Evolutionary conservation across 2,797 vertebrate genomes (phyloP).

Genomic region (Choloepus didactylus): DNA sequence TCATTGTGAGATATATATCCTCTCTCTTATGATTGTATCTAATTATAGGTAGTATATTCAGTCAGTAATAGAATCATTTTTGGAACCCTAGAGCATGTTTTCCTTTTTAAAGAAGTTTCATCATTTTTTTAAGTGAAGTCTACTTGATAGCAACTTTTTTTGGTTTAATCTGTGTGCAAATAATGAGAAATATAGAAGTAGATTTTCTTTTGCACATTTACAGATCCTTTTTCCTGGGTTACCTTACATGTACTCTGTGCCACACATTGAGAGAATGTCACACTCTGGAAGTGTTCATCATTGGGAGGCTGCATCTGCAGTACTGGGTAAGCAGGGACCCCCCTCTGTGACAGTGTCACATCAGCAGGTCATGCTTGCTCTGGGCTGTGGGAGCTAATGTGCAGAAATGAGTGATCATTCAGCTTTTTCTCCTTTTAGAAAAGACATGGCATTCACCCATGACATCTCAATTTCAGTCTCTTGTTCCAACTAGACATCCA

Average conservation of each 20-base stretch:
- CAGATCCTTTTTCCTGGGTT: neutral
- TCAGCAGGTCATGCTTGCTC: slow-evolving; percentile 77
- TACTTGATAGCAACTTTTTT: neutral
- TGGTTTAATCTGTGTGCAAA: slow-evolving; percentile 14
- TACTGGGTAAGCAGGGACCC: slow-evolving; percentile 82
- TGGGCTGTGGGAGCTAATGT: slow-evolving; percentile 77
- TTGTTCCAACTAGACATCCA: slow-evolving; percentile 43
- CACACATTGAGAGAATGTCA: neutral
- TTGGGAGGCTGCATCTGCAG: neutral
- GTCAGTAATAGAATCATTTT: neutral
- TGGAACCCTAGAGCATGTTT: neutral
- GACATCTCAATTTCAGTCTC: slow-evolving; percentile 8
- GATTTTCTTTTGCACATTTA: neutral
- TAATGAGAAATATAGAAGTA: slow-evolving; percentile 56
- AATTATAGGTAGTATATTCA: slow-evolving; percentile 34
- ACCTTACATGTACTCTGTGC: neutral
- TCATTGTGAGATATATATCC: neutral
- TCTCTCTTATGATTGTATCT: neutral
- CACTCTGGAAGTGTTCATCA: neutral
- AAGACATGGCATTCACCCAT: slow-evolving; percentile 63
- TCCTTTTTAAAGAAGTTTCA: slow-evolving; percentile 13
- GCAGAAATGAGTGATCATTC: slow-evolving; percentile 82
- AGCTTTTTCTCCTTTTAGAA: slow-evolving; percentile 57
- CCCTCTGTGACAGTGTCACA: slow-evolving; percentile 55
- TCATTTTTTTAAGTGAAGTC: slow-evolving; percentile 29